These are phyloP conservation scores for Rotaria macrura DNA, from an alignment of 2,888 invertebrate species.

Conservation along the genomic window DNA sequence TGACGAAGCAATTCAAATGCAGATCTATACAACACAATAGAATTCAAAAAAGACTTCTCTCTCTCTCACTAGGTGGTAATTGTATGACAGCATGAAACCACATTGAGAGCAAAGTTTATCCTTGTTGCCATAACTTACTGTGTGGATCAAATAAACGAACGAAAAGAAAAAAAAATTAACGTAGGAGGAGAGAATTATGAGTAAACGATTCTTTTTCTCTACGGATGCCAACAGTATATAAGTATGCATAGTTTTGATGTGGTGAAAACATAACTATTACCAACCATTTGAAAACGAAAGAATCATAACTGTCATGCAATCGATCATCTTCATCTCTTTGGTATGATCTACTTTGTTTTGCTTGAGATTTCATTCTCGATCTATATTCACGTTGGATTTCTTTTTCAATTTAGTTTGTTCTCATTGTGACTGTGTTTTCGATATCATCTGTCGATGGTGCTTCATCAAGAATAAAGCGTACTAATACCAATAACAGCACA, in stretches of 20 bases:
- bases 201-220: too few relatives aligned
- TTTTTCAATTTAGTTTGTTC: neutral
- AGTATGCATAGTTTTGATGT: neutral
- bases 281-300: neutral
- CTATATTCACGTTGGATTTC: neutral
- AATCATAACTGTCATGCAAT: neutral
- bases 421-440: neutral
- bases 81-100: neutral
- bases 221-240: neutral
- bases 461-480: neutral
- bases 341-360: neutral
- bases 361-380: neutral
- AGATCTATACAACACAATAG: neutral
- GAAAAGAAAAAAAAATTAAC: neutral
- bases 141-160: neutral
- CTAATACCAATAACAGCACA: neutral
- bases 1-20: neutral
- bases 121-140: neutral
- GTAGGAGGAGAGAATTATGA: neutral
- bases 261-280: neutral
- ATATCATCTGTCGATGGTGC: neutral
- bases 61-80: neutral
- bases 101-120: neutral
- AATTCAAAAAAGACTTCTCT: neutral
- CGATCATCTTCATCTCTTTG: neutral